phyloP scores from a whole-genome alignment of 2,797 vertebrate genomes.

The Mormyrops attenuatus region DNA sequence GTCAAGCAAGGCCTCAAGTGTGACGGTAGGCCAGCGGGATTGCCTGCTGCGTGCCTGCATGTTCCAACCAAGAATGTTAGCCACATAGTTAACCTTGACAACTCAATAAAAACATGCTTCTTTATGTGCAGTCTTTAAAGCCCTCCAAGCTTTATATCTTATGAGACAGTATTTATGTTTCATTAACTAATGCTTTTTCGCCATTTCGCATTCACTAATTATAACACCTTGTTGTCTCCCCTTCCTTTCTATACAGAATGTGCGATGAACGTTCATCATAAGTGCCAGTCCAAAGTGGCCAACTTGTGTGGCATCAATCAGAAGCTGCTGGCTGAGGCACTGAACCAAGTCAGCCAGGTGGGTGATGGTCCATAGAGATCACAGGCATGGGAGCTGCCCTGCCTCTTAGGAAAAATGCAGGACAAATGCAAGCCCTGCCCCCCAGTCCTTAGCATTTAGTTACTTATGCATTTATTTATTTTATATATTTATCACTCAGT shows the following conservation, averaged over 20 bases:
- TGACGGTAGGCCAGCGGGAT: slow-evolving; percentile 67
- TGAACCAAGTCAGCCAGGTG: slow-evolving; percentile 84
- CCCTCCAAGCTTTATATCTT: background rate
- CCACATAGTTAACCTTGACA: background rate
- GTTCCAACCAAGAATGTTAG: background rate
- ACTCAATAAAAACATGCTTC: background rate
- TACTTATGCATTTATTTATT: background rate
- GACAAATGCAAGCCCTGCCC: background rate
- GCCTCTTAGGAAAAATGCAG: background rate
- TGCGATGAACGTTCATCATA: slow-evolving; percentile 84
- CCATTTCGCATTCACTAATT: background rate
- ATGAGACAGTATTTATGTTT: background rate
- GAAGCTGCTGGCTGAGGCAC: slow-evolving; percentile 89
- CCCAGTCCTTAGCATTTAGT: background rate
- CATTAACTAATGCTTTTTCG: background rate
- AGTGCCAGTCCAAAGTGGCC: slow-evolving; percentile 88
- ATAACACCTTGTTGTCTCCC: background rate
- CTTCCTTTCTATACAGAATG: slow-evolving; percentile 64
- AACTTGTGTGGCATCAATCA: slow-evolving; percentile 98
- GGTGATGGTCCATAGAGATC: slow-evolving; percentile 19
- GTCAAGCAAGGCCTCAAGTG: slow-evolving; percentile 92
- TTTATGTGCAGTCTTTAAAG: background rate
- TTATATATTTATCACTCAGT: background rate
- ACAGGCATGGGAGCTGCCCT: background rate
- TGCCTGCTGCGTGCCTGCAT: background rate